Evolutionary conservation across 2,888 invertebrate species (phyloP).

Genomic region (Cheiracanthium punctorium): DNA sequence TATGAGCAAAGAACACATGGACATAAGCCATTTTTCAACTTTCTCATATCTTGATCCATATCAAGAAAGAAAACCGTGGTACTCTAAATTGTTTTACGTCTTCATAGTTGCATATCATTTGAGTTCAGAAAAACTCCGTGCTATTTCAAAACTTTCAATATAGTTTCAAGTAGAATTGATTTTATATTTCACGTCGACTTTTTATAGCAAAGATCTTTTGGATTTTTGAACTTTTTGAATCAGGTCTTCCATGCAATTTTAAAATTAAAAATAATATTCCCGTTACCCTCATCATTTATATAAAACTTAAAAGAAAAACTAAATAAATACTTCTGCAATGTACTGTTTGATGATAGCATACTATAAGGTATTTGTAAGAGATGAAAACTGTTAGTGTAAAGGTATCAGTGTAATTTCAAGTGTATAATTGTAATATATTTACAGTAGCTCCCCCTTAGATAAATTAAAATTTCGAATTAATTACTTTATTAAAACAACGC

Average conservation of each 20-base stretch:
- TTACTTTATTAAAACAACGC: no score
- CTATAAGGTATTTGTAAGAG: no score
- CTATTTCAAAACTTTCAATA: constrained; percentile 25
- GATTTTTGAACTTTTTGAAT: no score
- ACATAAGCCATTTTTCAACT: constrained; percentile 26
- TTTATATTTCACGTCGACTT: not conserved
- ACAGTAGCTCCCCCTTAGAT: no score
- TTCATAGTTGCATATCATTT: constrained; percentile 48
- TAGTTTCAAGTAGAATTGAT: constrained; percentile 31
- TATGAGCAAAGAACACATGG: not conserved
- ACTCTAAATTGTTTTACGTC: constrained; percentile 7
- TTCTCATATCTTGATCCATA: not conserved
- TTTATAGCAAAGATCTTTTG: not conserved
- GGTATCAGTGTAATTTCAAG: no score
- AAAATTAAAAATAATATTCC: not conserved
- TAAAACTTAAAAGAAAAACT: not conserved
- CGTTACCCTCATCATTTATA: no score
- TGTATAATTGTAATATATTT: no score
- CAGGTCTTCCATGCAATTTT: not conserved
- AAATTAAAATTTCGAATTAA: no score
- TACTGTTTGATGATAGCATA: no score
- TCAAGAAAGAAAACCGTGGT: not conserved
- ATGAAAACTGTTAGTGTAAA: no score
- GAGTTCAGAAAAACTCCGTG: constrained; percentile 16
- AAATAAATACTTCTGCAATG: not conserved